Evolutionary conservation across 1,140 invertebrate species (phyloP), one percentile per base, ranked within the genome.

Genomic region (Drosophila albomicans): DNA sequence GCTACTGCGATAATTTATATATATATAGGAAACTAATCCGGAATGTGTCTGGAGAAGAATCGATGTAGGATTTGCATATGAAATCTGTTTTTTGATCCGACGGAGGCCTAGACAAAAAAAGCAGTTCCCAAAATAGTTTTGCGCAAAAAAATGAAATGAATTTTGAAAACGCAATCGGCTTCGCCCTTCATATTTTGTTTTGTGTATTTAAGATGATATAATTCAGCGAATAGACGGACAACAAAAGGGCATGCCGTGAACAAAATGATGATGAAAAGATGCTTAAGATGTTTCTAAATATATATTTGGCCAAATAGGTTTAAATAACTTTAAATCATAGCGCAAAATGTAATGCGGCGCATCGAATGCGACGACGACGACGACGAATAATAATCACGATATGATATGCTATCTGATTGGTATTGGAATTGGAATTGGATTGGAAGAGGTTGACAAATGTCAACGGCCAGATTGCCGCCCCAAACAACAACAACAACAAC

Each of bases 391-490:
- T 28, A 10, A 49, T 32, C 35, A 10, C 52, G 6, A 38, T 51
- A 64, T 43, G 13, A 8, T 28, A 41, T 54, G 20, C 4, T 20
- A 54, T 41, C 16, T 32, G 65, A 58, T 49, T 59, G 46, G 28
- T 15, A 67, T 38, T 67, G 43, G 54, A 52, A 35, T 28, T 11
- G 46, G 15, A 7, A 38, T 38, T 7, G 35, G 30, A 49, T 58
- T 38, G 62, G 62, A 41, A 64, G 15, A 58, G 65, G 48, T 70
- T 85, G 78, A 84, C 66, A 80, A 88, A 82, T 88, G 82, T 87
- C 82, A 87, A 88, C 82, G 82, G 87, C 86, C 82, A 86, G 82
- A 75, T 78, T 78, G 76, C 59, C 71, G 71, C 64, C 62, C 56
- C 69, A 67, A 71, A 49, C 49, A 59, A 48, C 49, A 51, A 35